Conservation (phyloP, 2,113 vertebrate genomes). For the Alethe diademata region DNA sequence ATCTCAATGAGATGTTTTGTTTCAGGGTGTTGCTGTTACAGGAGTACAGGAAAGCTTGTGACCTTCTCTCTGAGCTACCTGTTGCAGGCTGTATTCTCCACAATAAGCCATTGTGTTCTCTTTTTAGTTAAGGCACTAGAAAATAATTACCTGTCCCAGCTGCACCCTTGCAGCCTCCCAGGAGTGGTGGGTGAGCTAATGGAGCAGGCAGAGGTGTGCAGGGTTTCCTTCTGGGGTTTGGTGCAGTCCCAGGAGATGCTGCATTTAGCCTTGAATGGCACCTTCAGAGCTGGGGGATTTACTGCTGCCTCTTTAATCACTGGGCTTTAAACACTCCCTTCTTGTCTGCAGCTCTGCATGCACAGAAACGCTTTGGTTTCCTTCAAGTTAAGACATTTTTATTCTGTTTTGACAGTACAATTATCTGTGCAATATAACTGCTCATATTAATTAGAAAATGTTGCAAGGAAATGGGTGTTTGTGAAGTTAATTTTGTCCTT, state of each 20-base stretch:
- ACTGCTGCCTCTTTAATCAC: not conserved
- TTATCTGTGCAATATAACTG: not conserved
- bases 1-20: not conserved
- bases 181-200: not conserved
- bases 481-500: not conserved
- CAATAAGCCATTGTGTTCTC: constrained; percentile 15
- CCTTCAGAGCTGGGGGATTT: not conserved
- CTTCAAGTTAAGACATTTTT: not conserved
- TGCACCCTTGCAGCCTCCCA: constrained; percentile 47
- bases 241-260: not conserved
- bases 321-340: not conserved
- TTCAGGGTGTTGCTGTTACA: not conserved
- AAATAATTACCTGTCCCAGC: constrained; percentile 68
- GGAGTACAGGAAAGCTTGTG: not conserved
- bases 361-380: not conserved
- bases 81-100: constrained; percentile 31
- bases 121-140: constrained; percentile 42
- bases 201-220: not conserved
- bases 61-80: not conserved
- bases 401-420: not conserved
- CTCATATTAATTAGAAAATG: not conserved
- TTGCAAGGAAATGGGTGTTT: not conserved
- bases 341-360: accelerated
- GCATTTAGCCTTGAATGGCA: not conserved
- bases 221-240: not conserved